Conservation (phyloP, 2,797 vertebrate species). For the Argentina silus region DNA sequence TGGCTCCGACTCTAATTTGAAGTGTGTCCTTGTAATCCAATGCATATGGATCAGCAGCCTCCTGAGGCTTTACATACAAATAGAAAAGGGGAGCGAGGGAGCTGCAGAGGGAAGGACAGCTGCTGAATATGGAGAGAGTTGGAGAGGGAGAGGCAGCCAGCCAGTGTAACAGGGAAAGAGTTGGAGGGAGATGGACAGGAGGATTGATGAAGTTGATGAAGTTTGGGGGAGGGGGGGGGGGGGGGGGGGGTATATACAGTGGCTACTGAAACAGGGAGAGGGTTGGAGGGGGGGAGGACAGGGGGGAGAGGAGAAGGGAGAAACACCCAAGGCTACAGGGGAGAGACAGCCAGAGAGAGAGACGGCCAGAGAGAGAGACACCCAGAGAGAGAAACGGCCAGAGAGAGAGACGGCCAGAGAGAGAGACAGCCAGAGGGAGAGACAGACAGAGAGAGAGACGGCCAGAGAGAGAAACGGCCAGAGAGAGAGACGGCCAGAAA, state of each 20-base stretch:
- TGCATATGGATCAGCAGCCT: conserved; percentile 46
- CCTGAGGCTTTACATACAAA: conserved; percentile 60
- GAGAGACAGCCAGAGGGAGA: neutral
- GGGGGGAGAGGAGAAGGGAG: neutral
- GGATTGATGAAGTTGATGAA: too few species aligned
- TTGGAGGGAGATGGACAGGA: neutral
- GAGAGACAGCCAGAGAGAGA: neutral
- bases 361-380: too few species aligned
- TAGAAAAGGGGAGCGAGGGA: conserved; percentile 6
- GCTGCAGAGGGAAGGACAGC: neutral
- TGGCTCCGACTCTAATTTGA: conserved; percentile 44
- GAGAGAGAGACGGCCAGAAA: neutral
- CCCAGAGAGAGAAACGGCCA: too few species aligned
- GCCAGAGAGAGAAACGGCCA: neutral
- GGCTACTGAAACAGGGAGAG: too few species aligned
- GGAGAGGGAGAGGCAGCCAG: neutral
- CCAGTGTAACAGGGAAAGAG: neutral
- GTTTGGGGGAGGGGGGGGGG: too few species aligned
- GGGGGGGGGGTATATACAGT: neutral
- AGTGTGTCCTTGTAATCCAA: conserved; percentile 59
- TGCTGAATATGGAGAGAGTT: neutral
- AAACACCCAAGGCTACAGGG: neutral
- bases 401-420: too few species aligned
- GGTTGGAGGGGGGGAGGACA: neutral
- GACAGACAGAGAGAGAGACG: neutral